These are phyloP conservation scores for Polydrusus cervinus DNA, from an alignment of 2,888 invertebrate species.

Conservation along the genomic window DNA sequence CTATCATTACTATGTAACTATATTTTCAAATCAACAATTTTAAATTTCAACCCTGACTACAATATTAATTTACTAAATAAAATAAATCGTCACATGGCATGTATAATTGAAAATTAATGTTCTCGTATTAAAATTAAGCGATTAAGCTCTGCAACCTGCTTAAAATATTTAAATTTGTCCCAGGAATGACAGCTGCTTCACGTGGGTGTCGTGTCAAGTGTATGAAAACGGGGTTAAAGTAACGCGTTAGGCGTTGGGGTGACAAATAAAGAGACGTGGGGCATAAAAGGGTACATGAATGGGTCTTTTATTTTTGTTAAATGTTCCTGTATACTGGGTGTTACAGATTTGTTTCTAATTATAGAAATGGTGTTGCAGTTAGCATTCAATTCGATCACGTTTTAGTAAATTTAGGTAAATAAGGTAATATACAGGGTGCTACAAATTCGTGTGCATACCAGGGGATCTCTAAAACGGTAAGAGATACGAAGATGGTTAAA, in stretches of 20 bases:
- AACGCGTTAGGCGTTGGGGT: slow-evolving; percentile 19
- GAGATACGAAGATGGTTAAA: too few relatives aligned
- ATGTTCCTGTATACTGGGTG: slow-evolving; percentile 1
- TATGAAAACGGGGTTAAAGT: slow-evolving; percentile 32
- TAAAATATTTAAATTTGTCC: slow-evolving; percentile 64
- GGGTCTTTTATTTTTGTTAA: slow-evolving; percentile 3
- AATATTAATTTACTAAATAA: slow-evolving; percentile 16
- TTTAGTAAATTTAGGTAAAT: too few relatives aligned
- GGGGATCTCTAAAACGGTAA: too few relatives aligned
- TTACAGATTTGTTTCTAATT: not conserved
- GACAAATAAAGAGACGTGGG: slow-evolving; percentile 23
- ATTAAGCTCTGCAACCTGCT: slow-evolving; percentile 59
- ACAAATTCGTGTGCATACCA: too few relatives aligned
- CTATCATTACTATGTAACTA: too few relatives aligned
- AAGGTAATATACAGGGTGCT: too few relatives aligned
- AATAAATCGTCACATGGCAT: slow-evolving; percentile 53
- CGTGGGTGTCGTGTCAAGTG: slow-evolving; percentile 34
- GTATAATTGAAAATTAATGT: slow-evolving; percentile 63
- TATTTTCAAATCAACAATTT: not conserved
- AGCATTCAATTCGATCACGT: too few relatives aligned
- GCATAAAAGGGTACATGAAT: slow-evolving; percentile 19
- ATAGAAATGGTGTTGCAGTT: not conserved
- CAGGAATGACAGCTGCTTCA: slow-evolving; percentile 42
- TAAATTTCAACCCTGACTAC: not conserved
- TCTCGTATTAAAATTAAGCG: slow-evolving; percentile 60